Conservation (phyloP, 2,113 vertebrate species). For the Charina bottae region DNA sequence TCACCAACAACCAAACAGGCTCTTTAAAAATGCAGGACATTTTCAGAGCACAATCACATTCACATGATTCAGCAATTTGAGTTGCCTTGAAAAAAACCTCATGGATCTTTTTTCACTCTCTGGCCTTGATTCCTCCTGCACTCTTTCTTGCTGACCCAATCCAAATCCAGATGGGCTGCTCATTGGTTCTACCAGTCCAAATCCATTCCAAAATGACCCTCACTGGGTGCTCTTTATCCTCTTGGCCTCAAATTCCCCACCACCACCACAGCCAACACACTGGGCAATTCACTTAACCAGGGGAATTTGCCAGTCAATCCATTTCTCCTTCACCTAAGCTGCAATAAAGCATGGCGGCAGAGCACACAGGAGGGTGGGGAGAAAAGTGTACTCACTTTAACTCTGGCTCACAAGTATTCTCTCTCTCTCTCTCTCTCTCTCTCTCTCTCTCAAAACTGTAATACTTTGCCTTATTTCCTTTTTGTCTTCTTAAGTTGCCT, state of each 20-base stretch:
- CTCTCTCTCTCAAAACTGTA: too few relatives aligned
- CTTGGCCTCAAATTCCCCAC: background rate
- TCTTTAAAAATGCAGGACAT: background rate
- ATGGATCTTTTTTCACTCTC: background rate
- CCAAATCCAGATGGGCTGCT: background rate
- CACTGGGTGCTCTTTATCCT: background rate
- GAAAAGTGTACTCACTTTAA: background rate
- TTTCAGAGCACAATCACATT: background rate
- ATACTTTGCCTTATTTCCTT: too few relatives aligned
- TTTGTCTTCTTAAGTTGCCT: too few relatives aligned
- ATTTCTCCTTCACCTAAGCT: background rate
- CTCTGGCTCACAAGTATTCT: too few relatives aligned
- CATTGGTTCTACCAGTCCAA: background rate
- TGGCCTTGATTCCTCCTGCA: background rate
- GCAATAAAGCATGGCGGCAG: background rate
- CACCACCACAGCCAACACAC: background rate
- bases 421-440: too few relatives aligned
- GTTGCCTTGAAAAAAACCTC: too few relatives aligned
- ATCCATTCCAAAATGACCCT: background rate
- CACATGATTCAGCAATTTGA: background rate
- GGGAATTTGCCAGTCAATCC: background rate
- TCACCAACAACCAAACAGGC: background rate
- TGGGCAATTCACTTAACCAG: background rate
- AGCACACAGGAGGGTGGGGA: background rate
- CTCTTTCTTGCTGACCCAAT: background rate